Conservation (phyloP, 1,140 invertebrate genomes). For the Diabrotica virgifera region DNA sequence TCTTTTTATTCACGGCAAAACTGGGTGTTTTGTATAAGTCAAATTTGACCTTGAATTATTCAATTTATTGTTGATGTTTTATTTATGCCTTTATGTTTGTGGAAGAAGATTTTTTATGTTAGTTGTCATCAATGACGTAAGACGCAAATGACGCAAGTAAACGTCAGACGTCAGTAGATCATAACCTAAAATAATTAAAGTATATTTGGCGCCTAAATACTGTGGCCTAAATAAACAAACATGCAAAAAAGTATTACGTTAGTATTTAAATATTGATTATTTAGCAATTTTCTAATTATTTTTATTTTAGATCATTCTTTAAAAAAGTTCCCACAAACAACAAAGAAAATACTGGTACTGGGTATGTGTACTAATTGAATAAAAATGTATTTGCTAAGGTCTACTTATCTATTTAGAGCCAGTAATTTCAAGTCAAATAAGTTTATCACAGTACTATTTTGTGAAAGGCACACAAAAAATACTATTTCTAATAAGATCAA, state of each 20-base stretch:
- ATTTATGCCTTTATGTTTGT: background rate
- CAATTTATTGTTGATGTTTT: background rate
- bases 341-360: background rate
- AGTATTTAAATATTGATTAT: slow-evolving; percentile 4
- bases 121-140: background rate
- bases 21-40: too few species aligned
- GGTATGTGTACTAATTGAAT: background rate
- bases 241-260: slow-evolving; percentile 15
- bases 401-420: background rate
- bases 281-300: background rate
- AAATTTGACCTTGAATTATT: background rate
- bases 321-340: slow-evolving; percentile 10
- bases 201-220: background rate
- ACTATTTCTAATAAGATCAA: background rate
- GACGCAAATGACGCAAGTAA: background rate
- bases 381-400: background rate
- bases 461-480: background rate
- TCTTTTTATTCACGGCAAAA: too few species aligned
- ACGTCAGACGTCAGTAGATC: background rate
- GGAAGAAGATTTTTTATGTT: too few species aligned
- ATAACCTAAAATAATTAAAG: background rate
- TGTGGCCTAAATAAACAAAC: background rate
- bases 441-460: background rate
- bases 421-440: background rate
- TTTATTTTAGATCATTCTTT: slow-evolving; percentile 19